phyloP scores from a whole-genome alignment of 2,113 vertebrate genomes.

The Albula glossodonta region DNA sequence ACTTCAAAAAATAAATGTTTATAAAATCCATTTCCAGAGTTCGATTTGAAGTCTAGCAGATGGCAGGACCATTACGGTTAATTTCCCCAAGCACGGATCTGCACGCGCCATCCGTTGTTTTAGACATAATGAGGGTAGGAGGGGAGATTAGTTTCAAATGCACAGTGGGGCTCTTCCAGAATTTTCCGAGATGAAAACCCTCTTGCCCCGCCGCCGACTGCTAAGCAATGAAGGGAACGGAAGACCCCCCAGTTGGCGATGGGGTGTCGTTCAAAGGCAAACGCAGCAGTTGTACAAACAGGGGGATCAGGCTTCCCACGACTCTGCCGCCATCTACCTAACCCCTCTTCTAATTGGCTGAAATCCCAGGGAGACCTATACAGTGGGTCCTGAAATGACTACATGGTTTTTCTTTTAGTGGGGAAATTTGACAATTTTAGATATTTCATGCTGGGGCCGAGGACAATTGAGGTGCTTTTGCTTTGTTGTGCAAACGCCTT shows the following conservation, averaged over 20 bases:
- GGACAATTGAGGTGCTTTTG: not conserved
- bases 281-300: not conserved
- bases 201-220: not conserved
- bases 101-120: not conserved
- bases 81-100: not conserved
- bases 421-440: not conserved
- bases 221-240: not conserved
- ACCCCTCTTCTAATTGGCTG: not conserved
- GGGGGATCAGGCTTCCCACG: not conserved
- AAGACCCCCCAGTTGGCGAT: not conserved
- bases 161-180: constrained; percentile 1
- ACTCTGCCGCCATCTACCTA: not conserved
- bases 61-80: not conserved
- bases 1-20: not conserved
- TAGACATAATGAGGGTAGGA: constrained; percentile 4
- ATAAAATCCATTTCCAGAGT: not conserved
- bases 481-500: not conserved
- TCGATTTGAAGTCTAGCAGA: not conserved
- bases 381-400: not conserved
- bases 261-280: not conserved
- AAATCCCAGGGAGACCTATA: not conserved
- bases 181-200: not conserved
- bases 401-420: not conserved
- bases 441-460: not conserved
- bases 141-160: constrained; percentile 6